These are phyloP conservation scores for Calephelis virginiensis DNA, from an alignment of 1,140 invertebrate genomes.

Conservation along the genomic window DNA sequence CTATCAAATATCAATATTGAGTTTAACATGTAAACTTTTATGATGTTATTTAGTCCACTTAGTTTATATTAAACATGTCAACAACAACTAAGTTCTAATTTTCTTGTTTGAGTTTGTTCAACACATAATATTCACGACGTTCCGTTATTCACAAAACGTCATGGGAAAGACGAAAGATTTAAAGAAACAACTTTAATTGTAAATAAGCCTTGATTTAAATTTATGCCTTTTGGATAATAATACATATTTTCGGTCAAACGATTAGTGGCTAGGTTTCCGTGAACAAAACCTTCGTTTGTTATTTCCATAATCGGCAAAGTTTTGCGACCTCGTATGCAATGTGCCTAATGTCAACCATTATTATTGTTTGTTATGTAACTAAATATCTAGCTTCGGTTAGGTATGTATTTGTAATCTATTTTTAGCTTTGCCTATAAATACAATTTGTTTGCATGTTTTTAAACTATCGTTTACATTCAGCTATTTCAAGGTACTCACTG, in stretches of 20 bases:
- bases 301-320: constrained; percentile 22
- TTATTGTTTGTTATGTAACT: not conserved
- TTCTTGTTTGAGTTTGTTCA: too few species aligned
- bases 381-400: not conserved
- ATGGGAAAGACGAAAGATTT: not conserved
- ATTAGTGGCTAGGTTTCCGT: constrained; percentile 28
- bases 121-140: too few species aligned
- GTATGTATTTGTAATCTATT: not conserved
- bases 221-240: constrained; percentile 20
- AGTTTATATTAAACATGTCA: too few species aligned
- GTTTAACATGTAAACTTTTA: too few species aligned
- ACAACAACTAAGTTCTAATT: too few species aligned
- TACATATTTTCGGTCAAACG: constrained; percentile 22
- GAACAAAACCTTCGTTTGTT: constrained; percentile 24
- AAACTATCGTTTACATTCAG: too few species aligned
- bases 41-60: too few species aligned
- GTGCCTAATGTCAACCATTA: not conserved
- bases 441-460: too few species aligned
- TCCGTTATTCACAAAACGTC: too few species aligned
- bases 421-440: too few species aligned
- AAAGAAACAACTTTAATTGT: not conserved
- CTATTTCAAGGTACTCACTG: too few species aligned
- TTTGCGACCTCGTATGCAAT: constrained; percentile 25
- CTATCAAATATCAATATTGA: too few species aligned
- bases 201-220: constrained; percentile 4